phyloP scores from a whole-genome alignment of 2,888 invertebrate species.

The Caradrina kadenii region DNA sequence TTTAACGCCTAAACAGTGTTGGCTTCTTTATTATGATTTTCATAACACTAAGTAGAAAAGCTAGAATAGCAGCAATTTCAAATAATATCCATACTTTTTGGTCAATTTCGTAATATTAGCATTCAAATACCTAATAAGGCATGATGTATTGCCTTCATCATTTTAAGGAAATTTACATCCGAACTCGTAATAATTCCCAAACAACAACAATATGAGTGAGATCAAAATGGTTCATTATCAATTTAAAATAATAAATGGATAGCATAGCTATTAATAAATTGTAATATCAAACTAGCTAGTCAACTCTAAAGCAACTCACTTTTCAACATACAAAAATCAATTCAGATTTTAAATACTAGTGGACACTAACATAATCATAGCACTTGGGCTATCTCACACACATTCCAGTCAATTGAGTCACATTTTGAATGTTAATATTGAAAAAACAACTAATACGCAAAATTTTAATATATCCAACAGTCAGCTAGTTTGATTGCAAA shows the following conservation, averaged over 20 bases:
- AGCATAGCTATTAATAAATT: slow-evolving; percentile 62
- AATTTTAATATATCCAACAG: slow-evolving; percentile 52
- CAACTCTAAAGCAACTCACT: slow-evolving; percentile 68
- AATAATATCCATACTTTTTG: slow-evolving; percentile 79
- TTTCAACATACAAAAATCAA: slow-evolving; percentile 67
- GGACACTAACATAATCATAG: slow-evolving; percentile 71
- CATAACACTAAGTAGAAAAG: slow-evolving; percentile 81
- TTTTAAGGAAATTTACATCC: slow-evolving; percentile 75
- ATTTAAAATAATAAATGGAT: slow-evolving; percentile 72
- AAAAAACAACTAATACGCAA: slow-evolving; percentile 50
- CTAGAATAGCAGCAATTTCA: slow-evolving; percentile 78
- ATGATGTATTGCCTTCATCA: slow-evolving; percentile 78
- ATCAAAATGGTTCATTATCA: slow-evolving; percentile 81
- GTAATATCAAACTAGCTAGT: slow-evolving; percentile 66
- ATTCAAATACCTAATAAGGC: slow-evolving; percentile 79
- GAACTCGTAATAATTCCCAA: slow-evolving; percentile 67
- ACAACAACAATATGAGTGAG: slow-evolving; percentile 83
- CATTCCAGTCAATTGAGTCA: slow-evolving; percentile 63
- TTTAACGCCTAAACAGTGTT: slow-evolving; percentile 69
- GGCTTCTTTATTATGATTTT: slow-evolving; percentile 71
- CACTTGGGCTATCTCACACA: slow-evolving; percentile 62
- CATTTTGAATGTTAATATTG: slow-evolving; percentile 61
- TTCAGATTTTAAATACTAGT: slow-evolving; percentile 60
- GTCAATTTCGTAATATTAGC: slow-evolving; percentile 81
- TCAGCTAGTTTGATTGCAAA: slow-evolving; percentile 57